These are phyloP conservation scores for Melanotaenia boesemani DNA, from an alignment of 2,797 vertebrate genomes.

Conservation along the genomic window DNA sequence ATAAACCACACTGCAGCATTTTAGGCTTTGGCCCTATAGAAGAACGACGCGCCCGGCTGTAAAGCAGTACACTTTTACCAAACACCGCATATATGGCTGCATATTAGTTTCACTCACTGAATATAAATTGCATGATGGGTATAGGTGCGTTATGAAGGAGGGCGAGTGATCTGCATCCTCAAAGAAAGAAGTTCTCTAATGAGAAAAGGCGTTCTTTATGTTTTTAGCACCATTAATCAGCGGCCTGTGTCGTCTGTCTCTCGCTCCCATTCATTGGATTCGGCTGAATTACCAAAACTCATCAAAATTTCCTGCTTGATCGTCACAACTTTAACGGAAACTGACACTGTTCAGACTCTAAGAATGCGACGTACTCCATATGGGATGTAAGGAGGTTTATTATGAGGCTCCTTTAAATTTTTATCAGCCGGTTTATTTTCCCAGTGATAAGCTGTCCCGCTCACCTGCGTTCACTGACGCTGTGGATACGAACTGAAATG, in stretches of 20 bases:
- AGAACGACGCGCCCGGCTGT: slow-evolving; percentile 57
- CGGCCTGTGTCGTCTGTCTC: neutral
- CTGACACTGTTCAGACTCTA: slow-evolving; percentile 2
- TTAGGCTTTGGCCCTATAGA: slow-evolving; percentile 75
- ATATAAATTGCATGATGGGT: neutral
- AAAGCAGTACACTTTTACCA: slow-evolving; percentile 38
- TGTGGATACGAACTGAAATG: slow-evolving; percentile 15
- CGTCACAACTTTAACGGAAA: slow-evolving; percentile 17
- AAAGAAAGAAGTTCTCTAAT: slow-evolving; percentile 19
- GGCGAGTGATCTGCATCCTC: slow-evolving; percentile 2
- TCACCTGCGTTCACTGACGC: slow-evolving; percentile 11
- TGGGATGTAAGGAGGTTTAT: slow-evolving; percentile 14
- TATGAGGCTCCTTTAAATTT: slow-evolving; percentile 29
- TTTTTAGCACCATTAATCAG: slow-evolving; percentile 3
- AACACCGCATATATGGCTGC: slow-evolving; percentile 6
- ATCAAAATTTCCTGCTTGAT: neutral
- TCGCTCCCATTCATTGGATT: neutral
- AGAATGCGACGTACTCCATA: neutral
- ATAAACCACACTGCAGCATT: slow-evolving; percentile 88
- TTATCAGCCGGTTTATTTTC: slow-evolving; percentile 20
- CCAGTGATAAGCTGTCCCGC: neutral
- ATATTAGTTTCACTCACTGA: neutral
- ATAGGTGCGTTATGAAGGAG: neutral
- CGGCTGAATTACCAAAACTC: slow-evolving; percentile 1
- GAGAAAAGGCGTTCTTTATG: neutral